These are phyloP conservation scores for Zeugodacus cucurbitae DNA, from an alignment of 1,140 invertebrate genomes.

Conservation along the genomic window DNA sequence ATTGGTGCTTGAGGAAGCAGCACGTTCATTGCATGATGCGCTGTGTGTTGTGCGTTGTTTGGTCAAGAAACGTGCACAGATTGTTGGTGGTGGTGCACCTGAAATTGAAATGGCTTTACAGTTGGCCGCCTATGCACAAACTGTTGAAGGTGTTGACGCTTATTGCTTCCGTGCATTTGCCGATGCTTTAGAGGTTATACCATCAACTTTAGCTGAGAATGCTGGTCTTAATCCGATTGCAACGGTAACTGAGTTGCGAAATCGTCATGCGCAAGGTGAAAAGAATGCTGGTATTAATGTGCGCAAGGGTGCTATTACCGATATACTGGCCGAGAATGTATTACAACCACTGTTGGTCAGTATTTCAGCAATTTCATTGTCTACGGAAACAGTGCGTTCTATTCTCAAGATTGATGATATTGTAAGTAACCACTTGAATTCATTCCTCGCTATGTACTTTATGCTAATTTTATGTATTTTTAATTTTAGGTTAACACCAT, in stretches of 20 bases:
- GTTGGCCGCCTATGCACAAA: constrained; percentile 85
- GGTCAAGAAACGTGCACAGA: constrained; percentile 90
- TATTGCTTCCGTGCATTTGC: constrained; percentile 96
- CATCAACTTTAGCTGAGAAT: constrained; percentile 98
- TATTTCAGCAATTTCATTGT: constrained; percentile 91
- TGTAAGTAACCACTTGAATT: constrained; percentile 69
- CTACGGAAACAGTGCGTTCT: constrained; percentile 96
- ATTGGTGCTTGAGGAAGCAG: constrained; percentile 94
- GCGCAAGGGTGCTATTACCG: constrained; percentile 93
- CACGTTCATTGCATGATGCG: constrained; percentile 96
- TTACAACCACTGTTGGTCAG: constrained; percentile 97
- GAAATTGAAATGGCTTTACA: constrained; percentile 94
- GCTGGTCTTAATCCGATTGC: constrained; percentile 98
- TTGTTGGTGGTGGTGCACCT: constrained; percentile 96
- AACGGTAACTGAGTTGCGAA: constrained; percentile 96
- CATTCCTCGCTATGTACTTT: neutral
- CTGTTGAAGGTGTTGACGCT: constrained; percentile 89
- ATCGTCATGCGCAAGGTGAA: constrained; percentile 89
- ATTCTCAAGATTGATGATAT: constrained; percentile 99
- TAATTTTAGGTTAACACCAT: constrained; percentile 57
- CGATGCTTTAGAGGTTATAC: constrained; percentile 96
- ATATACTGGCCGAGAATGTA: constrained; percentile 97
- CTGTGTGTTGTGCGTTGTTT: constrained; percentile 97
- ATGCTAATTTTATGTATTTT: neutral
- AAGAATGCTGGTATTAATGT: constrained; percentile 95